Evolutionary conservation across 2,888 invertebrate species (phyloP).

Genomic region (Neoascia interrupta): DNA sequence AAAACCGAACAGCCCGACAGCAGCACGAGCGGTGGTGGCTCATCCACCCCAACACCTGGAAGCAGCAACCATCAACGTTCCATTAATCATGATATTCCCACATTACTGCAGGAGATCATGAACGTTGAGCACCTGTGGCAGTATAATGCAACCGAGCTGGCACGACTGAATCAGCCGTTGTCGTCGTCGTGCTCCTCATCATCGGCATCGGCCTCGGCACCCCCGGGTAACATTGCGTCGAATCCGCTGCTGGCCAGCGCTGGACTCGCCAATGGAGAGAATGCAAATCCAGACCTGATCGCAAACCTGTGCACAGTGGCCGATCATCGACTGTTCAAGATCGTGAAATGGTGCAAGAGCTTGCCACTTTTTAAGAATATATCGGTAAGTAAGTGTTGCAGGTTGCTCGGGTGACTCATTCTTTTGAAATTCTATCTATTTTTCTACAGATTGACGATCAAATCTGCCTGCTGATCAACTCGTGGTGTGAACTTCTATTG

Average conservation of each 20-base stretch:
- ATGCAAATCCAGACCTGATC: slow-evolving; percentile 90
- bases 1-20: slow-evolving; percentile 80
- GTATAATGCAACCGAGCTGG: slow-evolving; percentile 91
- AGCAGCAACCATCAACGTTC: slow-evolving; percentile 53
- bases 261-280: slow-evolving; percentile 80
- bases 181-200: slow-evolving; percentile 74
- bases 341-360: slow-evolving; percentile 99
- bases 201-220: slow-evolving; percentile 72
- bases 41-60: slow-evolving; percentile 60
- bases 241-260: slow-evolving; percentile 82
- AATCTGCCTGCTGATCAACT: slow-evolving; percentile 96
- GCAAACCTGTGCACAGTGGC: slow-evolving; percentile 96
- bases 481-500: slow-evolving; percentile 96
- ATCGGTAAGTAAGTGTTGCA: slow-evolving; percentile 84
- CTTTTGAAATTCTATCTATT: slow-evolving; percentile 9
- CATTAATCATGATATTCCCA: slow-evolving; percentile 54
- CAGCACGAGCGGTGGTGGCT: slow-evolving; percentile 54
- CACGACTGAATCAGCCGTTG: slow-evolving; percentile 82
- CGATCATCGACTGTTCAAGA: slow-evolving; percentile 96
- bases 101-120: slow-evolving; percentile 89
- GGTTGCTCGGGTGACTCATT: slow-evolving; percentile 2
- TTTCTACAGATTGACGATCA: slow-evolving; percentile 95
- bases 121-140: slow-evolving; percentile 98
- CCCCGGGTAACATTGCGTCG: slow-evolving; percentile 78
- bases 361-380: slow-evolving; percentile 97